Base-by-base conservation (phyloP, 2,113 vertebrate genomes). In the Tamias sibiricus region DNA sequence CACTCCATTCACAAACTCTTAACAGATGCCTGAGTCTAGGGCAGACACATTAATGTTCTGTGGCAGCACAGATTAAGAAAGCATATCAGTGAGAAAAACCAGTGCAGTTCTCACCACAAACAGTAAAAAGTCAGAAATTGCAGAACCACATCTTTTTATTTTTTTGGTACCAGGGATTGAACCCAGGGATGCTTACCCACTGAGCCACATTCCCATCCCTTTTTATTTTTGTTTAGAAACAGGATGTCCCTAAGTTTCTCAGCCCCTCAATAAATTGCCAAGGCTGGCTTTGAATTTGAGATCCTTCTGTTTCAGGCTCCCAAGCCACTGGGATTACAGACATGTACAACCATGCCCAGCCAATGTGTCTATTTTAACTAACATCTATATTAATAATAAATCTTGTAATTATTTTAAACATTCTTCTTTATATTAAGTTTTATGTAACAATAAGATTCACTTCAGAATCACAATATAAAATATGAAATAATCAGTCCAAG, bases 361-460 rank as follows among this genome's bases (percentile, higher is more conserved):
- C 94, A 88, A 40, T 68, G 12, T 59, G 12, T 47, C 76, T 84
- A 69, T 75, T 68, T 92, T 83, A 84, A 64, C 80, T 35, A 69
- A 94, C 20, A 75, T 77, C n/a, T 40, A 44, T 64, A 75, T 84
- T 62, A 44, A 81, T 30, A 19, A 64, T 75, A 69, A 76, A 75
- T 74, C 40, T 74, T 57, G 0, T n/a, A 81, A 74, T 80, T 69
- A 81, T 82, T 62, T 80, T 85, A 82, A 95, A 79, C 68, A 91
- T 76, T 20, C n/a, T 86, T 87, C 32, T 69, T 89, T 85, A 77
- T 86, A 91, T 71, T 89, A 95, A 72, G 52, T 44, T 82, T 76
- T 6, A 82, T 90, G 54, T 90, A 19, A 83, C 87, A 19, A 83
- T 71, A 16, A 26, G 13, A 87, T 62, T 71, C 68, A 80, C 74